Evolutionary conservation across 2,797 vertebrate species (phyloP), one percentile per base, ranked within the genome.

Genomic region (Mus minutoides): DNA sequence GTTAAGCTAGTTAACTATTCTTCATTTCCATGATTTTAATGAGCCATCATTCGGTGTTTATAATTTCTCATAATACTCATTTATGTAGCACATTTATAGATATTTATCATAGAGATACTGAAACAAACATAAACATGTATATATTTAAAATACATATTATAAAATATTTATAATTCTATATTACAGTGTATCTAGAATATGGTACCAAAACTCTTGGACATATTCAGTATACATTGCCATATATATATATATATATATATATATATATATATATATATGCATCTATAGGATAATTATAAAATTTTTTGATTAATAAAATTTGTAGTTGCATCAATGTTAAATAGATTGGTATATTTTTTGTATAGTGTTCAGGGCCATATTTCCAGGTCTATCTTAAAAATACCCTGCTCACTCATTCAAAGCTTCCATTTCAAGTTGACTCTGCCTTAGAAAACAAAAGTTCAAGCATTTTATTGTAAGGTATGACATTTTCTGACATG

Each of bases 401-500:
- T 13, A 58, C 83, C 3, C 58, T 90, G 19, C 64, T 95, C 71
- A 54, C 8, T 92, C 73, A 90, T 84, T 46, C 96, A 84, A 97
- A 97, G 31, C 67, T 91, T 91, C 9, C 2, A n/a, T 90, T 82
- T 95, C 84, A 97, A n/a, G 97, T 98, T 97, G 94, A 94, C 80
- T 92, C 46, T 77, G 93, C 89, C 73, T 96, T 86, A 92, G n/a
- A 97, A 95, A 93, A 96, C 92, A 97, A 96, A 58, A 71, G 92
- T 88, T 98, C 97, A 98, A 97, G 95, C 95, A 96, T 93, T 98
- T 97, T 97, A 98, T 97, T 92, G 82, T 97, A 84, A 89, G 76
- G 76, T 94, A 97, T 97, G 96, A 98, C 98, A 98, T 97, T 98
- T 43, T 98, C 97, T 98, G 97, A 98, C 96, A 98, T 98, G 96